phyloP scores from a whole-genome alignment of 2,113 vertebrate genomes.

The Oxyura jamaicensis region DNA sequence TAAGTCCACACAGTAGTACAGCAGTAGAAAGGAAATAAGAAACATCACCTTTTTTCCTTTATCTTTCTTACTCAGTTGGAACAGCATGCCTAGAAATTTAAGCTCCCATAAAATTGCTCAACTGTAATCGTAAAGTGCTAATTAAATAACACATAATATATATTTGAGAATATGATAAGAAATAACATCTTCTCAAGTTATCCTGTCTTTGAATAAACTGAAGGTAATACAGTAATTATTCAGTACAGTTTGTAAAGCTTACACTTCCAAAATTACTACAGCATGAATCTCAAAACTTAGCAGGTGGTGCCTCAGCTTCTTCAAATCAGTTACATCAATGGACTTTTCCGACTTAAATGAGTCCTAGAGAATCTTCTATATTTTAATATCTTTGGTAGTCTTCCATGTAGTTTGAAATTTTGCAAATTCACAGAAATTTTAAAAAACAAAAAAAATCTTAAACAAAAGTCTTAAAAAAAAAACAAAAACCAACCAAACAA shows the following conservation, averaged over 20 bases:
- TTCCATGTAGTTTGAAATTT: not conserved
- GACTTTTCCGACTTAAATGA: not conserved
- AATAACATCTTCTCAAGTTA: not conserved
- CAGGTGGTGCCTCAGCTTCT: not conserved
- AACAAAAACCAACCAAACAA: not conserved
- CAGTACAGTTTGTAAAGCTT: not conserved
- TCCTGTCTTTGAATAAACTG: not conserved
- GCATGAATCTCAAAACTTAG: not conserved
- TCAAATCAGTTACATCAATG: not conserved
- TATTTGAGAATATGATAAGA: not conserved
- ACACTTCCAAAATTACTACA: not conserved
- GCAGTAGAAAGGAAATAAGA: not conserved
- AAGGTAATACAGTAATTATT: not conserved
- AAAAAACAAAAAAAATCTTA: not conserved
- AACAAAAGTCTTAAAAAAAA: not conserved
- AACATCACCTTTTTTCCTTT: not conserved
- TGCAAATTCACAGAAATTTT: not conserved
- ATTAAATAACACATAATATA: not conserved
- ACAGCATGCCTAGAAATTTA: not conserved
- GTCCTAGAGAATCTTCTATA: not conserved
- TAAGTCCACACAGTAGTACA: not conserved
- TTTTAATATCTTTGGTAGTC: not conserved
- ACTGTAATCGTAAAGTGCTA: not conserved
- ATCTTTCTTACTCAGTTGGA: not conserved
- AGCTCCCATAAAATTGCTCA: not conserved